Evolutionary conservation across 2,113 vertebrate genomes (phyloP).

Genomic region (Urocitellus parryii): DNA sequence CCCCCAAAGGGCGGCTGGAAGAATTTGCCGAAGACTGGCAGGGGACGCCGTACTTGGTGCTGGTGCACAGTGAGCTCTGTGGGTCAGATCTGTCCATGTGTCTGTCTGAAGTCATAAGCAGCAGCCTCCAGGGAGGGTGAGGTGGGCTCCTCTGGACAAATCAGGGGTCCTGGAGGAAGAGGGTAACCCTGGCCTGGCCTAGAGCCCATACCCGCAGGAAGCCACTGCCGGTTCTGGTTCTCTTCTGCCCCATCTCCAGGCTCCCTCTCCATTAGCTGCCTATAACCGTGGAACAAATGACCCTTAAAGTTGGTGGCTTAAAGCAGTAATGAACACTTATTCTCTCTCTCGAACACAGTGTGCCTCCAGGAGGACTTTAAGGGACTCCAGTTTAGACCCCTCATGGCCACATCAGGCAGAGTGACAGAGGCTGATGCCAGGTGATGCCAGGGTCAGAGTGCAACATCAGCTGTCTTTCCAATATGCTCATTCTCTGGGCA

Average conservation of each 20-base stretch:
- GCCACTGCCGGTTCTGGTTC: too few relatives aligned
- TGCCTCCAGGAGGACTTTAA: background rate
- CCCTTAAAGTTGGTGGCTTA: background rate
- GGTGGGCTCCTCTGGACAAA: background rate
- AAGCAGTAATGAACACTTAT: background rate
- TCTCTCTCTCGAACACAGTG: background rate
- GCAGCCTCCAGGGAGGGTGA: background rate
- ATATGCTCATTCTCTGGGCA: background rate
- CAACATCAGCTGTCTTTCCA: background rate
- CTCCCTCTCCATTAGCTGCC: background rate
- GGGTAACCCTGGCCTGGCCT: background rate
- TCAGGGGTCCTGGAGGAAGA: background rate
- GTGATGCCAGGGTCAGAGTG: background rate
- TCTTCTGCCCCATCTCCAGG: background rate
- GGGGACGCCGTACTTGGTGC: background rate
- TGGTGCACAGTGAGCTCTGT: background rate
- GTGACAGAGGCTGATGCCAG: background rate
- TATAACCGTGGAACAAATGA: background rate
- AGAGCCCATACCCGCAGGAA: background rate
- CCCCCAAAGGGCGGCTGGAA: background rate
- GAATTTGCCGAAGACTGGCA: background rate
- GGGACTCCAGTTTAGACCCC: background rate
- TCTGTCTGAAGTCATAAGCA: background rate
- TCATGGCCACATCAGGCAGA: background rate
- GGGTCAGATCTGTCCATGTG: background rate